These are phyloP conservation scores for Papilio glaucus DNA, from an alignment of 1,140 invertebrate species.

Conservation along the genomic window DNA sequence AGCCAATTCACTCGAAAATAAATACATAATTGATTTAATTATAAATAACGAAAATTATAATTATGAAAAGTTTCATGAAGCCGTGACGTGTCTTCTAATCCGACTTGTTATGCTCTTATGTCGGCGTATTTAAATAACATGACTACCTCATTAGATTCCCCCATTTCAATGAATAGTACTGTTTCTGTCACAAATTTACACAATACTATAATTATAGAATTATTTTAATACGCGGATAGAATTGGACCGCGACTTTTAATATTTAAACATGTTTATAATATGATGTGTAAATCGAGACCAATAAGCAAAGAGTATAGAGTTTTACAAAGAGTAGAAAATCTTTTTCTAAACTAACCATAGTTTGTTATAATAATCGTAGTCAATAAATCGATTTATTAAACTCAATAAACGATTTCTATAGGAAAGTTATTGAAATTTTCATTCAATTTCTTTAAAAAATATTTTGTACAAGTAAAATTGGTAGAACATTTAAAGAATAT, in stretches of 20 bases:
- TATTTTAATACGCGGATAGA: background rate
- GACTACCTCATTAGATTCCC: conserved; percentile 68
- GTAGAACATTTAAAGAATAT: too few relatives aligned
- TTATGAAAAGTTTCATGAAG: conserved; percentile 4
- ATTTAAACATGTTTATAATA: background rate
- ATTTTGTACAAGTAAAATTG: too few relatives aligned
- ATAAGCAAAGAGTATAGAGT: background rate
- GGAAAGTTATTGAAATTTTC: too few relatives aligned
- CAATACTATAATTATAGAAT: background rate
- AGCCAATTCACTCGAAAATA: background rate
- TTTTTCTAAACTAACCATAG: too few relatives aligned
- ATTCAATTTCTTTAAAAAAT: too few relatives aligned
- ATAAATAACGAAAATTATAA: background rate
- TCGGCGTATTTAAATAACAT: conserved; percentile 12
- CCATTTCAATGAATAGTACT: conserved; percentile 42
- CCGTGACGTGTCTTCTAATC: conserved; percentile 60
- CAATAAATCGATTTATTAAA: too few relatives aligned
- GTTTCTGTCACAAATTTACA: background rate
- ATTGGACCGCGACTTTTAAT: background rate
- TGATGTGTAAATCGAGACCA: background rate
- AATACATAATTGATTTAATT: background rate
- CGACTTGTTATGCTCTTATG: background rate
- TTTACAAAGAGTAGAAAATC: too few relatives aligned
- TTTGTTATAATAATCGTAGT: too few relatives aligned
- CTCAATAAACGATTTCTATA: too few relatives aligned